Percentiles rank a stretch among this genome's conserved stretches.
phyloP scores from a whole-genome alignment of 1,140 invertebrate species.

The Cherax quadricarinatus region DNA sequence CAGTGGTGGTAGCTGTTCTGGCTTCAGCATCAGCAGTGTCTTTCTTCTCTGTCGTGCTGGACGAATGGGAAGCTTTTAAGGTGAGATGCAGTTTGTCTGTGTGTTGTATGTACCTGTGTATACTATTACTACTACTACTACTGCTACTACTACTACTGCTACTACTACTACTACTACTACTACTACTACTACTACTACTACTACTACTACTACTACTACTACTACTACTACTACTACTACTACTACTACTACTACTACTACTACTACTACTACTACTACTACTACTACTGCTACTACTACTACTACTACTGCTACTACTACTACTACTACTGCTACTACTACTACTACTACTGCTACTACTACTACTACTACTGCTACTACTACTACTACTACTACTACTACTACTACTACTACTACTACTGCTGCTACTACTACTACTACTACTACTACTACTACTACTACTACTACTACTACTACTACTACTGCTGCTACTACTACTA shows the following conservation, averaged over 20 bases:
- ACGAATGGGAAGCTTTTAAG: constrained; percentile 88
- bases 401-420: constrained; percentile 23
- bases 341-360: constrained; percentile 14
- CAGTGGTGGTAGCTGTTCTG: constrained; percentile 58
- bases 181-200: constrained; percentile 31
- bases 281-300: constrained; percentile 21
- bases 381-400: constrained; percentile 27
- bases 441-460: constrained; percentile 26
- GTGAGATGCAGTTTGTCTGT: constrained; percentile 76
- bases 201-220: constrained; percentile 31
- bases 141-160: constrained; percentile 7
- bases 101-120: not conserved
- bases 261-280: constrained; percentile 14
- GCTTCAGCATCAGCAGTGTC: constrained; percentile 78
- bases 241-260: constrained; percentile 34
- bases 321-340: constrained; percentile 14
- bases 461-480: not conserved
- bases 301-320: constrained; percentile 17
- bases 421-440: constrained; percentile 18
- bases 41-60: constrained; percentile 83
- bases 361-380: constrained; percentile 19
- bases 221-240: constrained; percentile 22
- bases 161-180: constrained; percentile 15
- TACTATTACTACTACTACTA: too few relatives aligned
- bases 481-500: constrained; percentile 16